Base-by-base conservation (phyloP, 2,797 vertebrate genomes). In the Choloepus didactylus region DNA sequence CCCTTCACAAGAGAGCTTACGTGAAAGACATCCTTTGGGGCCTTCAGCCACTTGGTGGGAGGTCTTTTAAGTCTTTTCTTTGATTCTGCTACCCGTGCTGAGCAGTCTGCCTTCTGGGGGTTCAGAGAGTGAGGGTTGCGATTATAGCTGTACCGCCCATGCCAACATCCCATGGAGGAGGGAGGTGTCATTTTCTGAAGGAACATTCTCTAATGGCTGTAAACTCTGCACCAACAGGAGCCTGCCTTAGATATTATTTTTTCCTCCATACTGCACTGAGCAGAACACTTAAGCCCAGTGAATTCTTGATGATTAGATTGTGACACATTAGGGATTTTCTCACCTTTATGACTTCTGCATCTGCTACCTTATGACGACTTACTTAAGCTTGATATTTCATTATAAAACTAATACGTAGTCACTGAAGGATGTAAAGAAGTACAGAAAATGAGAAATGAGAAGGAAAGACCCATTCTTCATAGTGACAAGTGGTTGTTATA, bases 11-110 rank as follows among this genome's bases (percentile, higher is more conserved):
- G 88, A 87, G 10, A 60, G 38, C 27, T 54, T 85, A 31, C 80
- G 51, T 89, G 72, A 83, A 87, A 96, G 95, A 60, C 9, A 91
- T 54, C 16, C 72, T 93, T 83, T 0, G 3, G 51, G 82, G 56
- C 93, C 51, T 59, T 64, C 21, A 81, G 70, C 76, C 69, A 77
- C 86, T 79, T 87, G 76, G 95, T 97, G 97, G 96, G 94, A 97
- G 94, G 91, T 97, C 96, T 95, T 86, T 88, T 38, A 86, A 94
- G 75, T 64, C 70, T 70, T 73, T 89, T 96, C 44, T 89, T 95
- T 96, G 90, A 91, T 93, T 93, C 91, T 86, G 75, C 90, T 86
- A 88, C 89, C 31, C 56, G 80, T 80, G 73, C 70, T 69, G 87
- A 92, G 38, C 49, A 31, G 23, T 56, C 18, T 80, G 93, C 76